These are phyloP conservation scores for Micrastur ruficollis DNA, from an alignment of 2,797 vertebrate species.

Conservation along the genomic window DNA sequence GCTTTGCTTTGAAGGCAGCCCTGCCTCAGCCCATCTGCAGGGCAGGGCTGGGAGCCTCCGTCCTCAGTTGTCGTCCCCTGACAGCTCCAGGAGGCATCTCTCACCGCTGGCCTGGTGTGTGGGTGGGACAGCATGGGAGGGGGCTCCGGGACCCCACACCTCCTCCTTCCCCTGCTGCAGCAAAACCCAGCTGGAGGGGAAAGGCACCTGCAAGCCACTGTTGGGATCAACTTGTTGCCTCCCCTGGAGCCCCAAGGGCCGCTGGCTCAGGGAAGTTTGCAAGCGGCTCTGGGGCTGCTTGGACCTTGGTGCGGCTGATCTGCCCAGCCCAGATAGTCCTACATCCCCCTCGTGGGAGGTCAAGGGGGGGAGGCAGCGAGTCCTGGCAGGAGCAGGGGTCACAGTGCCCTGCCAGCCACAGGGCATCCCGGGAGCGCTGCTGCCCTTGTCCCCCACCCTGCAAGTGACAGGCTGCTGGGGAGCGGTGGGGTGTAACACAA, in stretches of 20 bases:
- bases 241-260: accelerated
- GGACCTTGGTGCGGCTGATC: not conserved
- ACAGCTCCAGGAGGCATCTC: constrained; percentile 39
- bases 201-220: not conserved
- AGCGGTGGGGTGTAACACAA: not conserved
- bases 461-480: not conserved
- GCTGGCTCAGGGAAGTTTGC: not conserved
- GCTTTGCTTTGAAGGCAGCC: constrained; percentile 45
- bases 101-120: not conserved
- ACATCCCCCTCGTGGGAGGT: accelerated
- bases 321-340: not conserved
- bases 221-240: accelerated
- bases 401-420: too few relatives aligned
- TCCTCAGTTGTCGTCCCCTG: not conserved
- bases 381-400: too few relatives aligned
- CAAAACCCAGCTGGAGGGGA: not conserved
- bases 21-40: not conserved
- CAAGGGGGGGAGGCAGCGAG: too few relatives aligned
- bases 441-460: not conserved
- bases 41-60: not conserved
- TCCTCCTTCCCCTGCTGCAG: not conserved
- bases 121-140: not conserved
- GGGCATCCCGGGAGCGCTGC: not conserved
- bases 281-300: not conserved
- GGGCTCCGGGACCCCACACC: accelerated